These are phyloP conservation scores for Heliothis peltigera DNA, from an alignment of 2,888 invertebrate genomes.

Conservation along the genomic window DNA sequence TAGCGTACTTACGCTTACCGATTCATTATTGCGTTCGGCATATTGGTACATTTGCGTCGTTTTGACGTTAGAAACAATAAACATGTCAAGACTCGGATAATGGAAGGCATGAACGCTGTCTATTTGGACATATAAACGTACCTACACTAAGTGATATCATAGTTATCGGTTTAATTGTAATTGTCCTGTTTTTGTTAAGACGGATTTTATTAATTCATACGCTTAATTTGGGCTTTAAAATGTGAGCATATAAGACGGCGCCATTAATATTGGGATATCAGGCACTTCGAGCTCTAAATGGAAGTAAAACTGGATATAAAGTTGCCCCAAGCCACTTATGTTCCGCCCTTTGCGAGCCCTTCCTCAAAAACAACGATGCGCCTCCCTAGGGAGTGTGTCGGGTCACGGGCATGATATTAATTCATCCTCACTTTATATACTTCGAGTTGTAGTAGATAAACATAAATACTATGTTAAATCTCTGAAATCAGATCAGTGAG, in stretches of 20 bases:
- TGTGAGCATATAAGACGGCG: constrained; percentile 2
- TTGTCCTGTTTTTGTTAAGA: background rate
- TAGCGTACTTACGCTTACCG: constrained; percentile 24
- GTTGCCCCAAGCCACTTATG: constrained; percentile 69
- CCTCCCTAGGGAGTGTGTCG: constrained; percentile 60
- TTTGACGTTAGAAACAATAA: constrained; percentile 18
- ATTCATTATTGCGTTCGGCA: constrained; percentile 31
- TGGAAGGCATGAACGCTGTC: background rate
- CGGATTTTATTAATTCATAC: too few species aligned
- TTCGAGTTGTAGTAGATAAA: constrained; percentile 7
- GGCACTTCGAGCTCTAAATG: constrained; percentile 66
- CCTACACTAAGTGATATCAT: background rate
- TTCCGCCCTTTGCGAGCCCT: constrained; percentile 68
- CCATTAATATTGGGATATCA: background rate
- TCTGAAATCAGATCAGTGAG: constrained; percentile 60
- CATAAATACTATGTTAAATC: constrained; percentile 51
- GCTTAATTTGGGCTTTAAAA: too few species aligned
- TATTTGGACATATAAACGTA: background rate
- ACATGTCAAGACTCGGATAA: constrained; percentile 8
- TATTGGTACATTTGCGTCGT: constrained; percentile 11
- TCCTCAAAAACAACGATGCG: constrained; percentile 47
- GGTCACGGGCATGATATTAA: constrained; percentile 34
- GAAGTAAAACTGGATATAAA: constrained; percentile 78
- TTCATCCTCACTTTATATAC: constrained; percentile 44
- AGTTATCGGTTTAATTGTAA: background rate